Percentiles rank a stretch among this genome's conserved stretches.
phyloP scores from a whole-genome alignment of 2,113 vertebrate species.

The Phrynosoma blainvillii region DNA sequence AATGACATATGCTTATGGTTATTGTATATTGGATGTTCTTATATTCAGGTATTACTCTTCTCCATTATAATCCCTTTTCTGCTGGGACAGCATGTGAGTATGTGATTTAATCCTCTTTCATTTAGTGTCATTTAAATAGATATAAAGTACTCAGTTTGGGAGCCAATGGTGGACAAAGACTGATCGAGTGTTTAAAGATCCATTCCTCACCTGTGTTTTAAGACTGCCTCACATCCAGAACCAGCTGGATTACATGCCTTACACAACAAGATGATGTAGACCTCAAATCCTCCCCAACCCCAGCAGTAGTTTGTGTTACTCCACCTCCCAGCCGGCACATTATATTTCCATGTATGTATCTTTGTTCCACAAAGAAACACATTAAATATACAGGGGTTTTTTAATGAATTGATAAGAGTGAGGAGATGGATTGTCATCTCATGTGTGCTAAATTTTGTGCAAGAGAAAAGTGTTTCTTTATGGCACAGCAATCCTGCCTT shows the following conservation, averaged over 20 bases:
- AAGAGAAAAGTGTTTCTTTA: not conserved
- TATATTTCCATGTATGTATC: not conserved
- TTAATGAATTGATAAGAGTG: not conserved
- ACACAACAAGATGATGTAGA: not conserved
- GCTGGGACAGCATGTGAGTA: not conserved
- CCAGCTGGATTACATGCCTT: not conserved
- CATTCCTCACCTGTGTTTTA: not conserved
- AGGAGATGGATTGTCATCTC: not conserved
- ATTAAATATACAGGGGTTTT: not conserved
- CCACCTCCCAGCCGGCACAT: not conserved
- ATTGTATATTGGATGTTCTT: not conserved
- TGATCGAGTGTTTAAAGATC: not conserved
- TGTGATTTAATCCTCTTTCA: constrained; percentile 1
- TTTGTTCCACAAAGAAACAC: not conserved
- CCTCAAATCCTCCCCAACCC: not conserved
- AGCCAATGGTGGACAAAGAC: not conserved
- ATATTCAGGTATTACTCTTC: not conserved
- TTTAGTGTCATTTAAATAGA: not conserved
- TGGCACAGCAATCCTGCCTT: not conserved
- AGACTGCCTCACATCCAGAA: not conserved
- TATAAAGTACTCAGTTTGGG: not conserved
- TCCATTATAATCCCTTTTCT: not conserved
- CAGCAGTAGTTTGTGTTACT: not conserved
- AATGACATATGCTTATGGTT: not conserved
- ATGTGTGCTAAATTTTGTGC: not conserved